Evolutionary conservation across 2,888 invertebrate species (phyloP).

Genomic region (Acanthoscelides obtectus): DNA sequence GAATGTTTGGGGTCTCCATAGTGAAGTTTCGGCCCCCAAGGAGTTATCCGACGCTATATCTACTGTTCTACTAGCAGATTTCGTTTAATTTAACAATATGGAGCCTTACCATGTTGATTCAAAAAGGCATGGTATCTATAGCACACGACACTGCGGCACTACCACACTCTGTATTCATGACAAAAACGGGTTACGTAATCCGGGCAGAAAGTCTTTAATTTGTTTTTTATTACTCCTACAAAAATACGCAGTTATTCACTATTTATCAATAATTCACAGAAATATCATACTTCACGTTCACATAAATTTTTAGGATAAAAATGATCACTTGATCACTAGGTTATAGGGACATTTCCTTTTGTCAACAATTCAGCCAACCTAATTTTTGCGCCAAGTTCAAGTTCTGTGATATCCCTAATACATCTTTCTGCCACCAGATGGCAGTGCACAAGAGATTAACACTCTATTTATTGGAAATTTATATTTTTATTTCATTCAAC

Average conservation of each 20-base stretch:
- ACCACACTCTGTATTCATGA: slow-evolving; percentile 23
- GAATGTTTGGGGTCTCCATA: slow-evolving; percentile 25
- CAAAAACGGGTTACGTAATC: slow-evolving; percentile 21
- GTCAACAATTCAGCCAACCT: background rate
- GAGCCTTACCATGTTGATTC: slow-evolving; percentile 46
- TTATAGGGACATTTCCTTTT: background rate
- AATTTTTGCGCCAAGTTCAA: background rate
- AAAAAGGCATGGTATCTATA: slow-evolving; percentile 43
- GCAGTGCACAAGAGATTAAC: no score
- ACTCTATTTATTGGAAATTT: no score
- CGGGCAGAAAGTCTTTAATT: slow-evolving; percentile 14
- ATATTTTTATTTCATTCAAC: no score
- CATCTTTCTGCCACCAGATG: background rate
- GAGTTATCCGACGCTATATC: slow-evolving; percentile 18
- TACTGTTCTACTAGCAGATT: slow-evolving; percentile 26
- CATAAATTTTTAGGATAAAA: background rate
- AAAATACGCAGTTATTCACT: background rate
- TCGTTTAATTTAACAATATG: slow-evolving; percentile 42
- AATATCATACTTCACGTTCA: background rate
- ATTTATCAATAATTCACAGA: background rate
- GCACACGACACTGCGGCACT: slow-evolving; percentile 19
- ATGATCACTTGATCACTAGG: background rate
- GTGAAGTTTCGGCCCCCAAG: background rate
- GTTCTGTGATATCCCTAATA: background rate
- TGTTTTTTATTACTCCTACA: slow-evolving; percentile 7